Conservation (phyloP, 2,113 vertebrate genomes). For the Fulica atra region DNA sequence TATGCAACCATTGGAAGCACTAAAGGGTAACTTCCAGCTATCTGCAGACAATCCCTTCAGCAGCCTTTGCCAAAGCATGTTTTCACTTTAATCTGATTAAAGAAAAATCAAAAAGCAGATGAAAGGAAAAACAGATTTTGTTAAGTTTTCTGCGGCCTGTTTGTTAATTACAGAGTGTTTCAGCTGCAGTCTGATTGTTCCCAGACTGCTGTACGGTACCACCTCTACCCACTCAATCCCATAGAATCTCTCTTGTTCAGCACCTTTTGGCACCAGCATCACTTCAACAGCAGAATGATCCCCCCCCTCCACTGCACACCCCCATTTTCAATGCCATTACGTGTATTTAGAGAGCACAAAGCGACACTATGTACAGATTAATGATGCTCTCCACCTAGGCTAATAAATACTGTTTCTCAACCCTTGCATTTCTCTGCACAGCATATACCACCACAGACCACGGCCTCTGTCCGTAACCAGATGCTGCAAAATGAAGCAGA, state of each 20-base stretch:
- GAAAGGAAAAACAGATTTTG: not conserved
- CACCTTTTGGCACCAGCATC: not conserved
- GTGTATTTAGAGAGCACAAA: not conserved
- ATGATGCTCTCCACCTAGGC: not conserved
- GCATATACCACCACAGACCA: not conserved
- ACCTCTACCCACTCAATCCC: not conserved
- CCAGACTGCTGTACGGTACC: not conserved
- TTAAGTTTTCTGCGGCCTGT: not conserved
- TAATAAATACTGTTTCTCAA: not conserved
- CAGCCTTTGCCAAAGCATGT: not conserved
- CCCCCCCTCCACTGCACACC: not conserved
- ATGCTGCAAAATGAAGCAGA: not conserved
- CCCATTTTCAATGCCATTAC: not conserved
- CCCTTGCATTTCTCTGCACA: not conserved
- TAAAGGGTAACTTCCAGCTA: not conserved
- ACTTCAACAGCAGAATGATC: not conserved
- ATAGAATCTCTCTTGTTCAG: not conserved
- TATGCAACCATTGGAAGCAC: not conserved
- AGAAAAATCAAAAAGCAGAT: not conserved
- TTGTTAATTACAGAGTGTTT: constrained; percentile 4
- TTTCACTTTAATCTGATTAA: not conserved
- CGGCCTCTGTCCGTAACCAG: fast-evolving
- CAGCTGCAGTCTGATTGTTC: not conserved
- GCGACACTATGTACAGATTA: not conserved
- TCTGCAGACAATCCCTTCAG: not conserved